Conservation (phyloP, 1,140 invertebrate species). For the Coelopa frigida region DNA sequence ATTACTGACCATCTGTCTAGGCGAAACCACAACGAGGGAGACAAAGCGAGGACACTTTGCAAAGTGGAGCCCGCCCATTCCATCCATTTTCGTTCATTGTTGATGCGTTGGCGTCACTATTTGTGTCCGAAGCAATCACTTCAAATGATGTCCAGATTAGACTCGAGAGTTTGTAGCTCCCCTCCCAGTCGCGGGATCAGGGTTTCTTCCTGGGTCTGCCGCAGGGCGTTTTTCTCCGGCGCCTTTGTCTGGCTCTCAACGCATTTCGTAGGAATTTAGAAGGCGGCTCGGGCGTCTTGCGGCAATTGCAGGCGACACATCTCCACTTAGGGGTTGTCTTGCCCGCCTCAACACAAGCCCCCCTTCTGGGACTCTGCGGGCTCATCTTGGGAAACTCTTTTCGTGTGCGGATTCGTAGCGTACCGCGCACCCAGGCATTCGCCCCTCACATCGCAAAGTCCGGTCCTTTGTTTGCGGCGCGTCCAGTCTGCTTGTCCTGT, state of each 20-base stretch:
- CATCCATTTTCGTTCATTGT: slow-evolving; percentile 1
- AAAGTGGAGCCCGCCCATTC: no score
- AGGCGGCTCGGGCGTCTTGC: background rate
- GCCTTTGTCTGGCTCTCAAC: no score
- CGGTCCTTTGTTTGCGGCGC: background rate
- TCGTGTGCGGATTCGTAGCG: background rate
- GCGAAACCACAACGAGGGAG: no score
- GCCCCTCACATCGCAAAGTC: background rate
- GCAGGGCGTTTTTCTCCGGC: no score
- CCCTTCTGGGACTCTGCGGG: background rate
- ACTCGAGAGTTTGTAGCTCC: no score
- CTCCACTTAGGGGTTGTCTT: slow-evolving; percentile 4
- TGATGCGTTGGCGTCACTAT: slow-evolving; percentile 9
- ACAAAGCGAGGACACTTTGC: no score
- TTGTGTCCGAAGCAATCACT: slow-evolving; percentile 6
- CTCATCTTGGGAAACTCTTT: background rate
- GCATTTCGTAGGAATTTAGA: no score
- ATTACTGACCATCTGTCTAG: slow-evolving; percentile 9
- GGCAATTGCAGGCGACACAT: slow-evolving; percentile 12
- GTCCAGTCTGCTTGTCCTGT: slow-evolving; percentile 4
- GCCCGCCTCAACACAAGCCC: slow-evolving; percentile 1
- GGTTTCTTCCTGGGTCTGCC: no score
- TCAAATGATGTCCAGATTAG: slow-evolving; percentile 11
- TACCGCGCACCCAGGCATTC: background rate
- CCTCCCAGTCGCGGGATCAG: no score